A percentile compares a stretch with the other conserved stretches of the same genome.
Evolutionary conservation across 1,140 invertebrate species (phyloP).

Genomic region (Drosophila pandora): DNA sequence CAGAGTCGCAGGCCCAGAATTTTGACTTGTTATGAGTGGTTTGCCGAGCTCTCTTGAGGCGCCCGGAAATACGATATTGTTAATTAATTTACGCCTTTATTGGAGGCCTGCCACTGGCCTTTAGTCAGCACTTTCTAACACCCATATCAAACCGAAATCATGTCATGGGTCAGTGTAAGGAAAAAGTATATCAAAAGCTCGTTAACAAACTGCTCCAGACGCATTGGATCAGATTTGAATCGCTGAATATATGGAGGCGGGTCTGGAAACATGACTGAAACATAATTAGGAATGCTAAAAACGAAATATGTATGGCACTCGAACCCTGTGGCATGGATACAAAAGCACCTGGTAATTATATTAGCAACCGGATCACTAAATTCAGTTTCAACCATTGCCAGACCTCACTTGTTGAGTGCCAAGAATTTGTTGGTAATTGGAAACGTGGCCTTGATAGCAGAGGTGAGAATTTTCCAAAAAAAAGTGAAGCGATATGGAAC

Average conservation of each 20-base stretch:
- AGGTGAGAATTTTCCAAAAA: not conserved
- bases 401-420: slow-evolving; percentile 14
- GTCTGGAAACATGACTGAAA: slow-evolving; percentile 21
- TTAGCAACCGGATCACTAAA: slow-evolving; percentile 16
- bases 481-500: not conserved
- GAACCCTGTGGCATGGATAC: not conserved
- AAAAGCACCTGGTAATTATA: slow-evolving; percentile 1
- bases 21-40: slow-evolving; percentile 50
- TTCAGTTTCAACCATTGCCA: not conserved
- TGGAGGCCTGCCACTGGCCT: slow-evolving; percentile 41
- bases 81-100: slow-evolving; percentile 80
- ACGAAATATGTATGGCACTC: slow-evolving; percentile 1
- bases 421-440: not conserved
- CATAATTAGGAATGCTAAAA: slow-evolving; percentile 21
- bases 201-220: slow-evolving; percentile 31
- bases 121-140: slow-evolving; percentile 57
- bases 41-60: slow-evolving; percentile 30
- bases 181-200: slow-evolving; percentile 61
- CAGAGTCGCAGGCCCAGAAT: slow-evolving; percentile 1
- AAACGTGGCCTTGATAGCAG: not conserved
- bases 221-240: slow-evolving; percentile 1
- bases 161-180: slow-evolving; percentile 58
- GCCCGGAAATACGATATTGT: slow-evolving; percentile 75
- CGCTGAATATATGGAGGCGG: not conserved
- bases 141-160: slow-evolving; percentile 64